Percentiles rank a stretch among this genome's conserved stretches.
These are phyloP conservation scores for Frankliniella fusca DNA, from an alignment of 2,888 invertebrate genomes.

Conservation along the genomic window DNA sequence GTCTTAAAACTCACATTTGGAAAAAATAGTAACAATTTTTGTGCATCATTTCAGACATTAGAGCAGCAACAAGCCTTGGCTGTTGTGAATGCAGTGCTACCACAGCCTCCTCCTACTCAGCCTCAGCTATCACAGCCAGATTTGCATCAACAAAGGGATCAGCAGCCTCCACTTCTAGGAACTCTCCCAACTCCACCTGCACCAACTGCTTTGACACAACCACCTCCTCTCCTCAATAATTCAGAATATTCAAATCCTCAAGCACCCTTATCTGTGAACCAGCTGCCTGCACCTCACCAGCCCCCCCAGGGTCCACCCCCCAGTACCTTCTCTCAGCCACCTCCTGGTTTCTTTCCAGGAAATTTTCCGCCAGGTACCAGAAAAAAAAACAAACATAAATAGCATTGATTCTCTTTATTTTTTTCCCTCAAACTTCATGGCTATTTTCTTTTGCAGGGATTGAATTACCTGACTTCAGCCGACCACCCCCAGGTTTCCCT, in stretches of 20 bases:
- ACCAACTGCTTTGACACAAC: slow-evolving; percentile 34
- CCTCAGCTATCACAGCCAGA: slow-evolving; percentile 39
- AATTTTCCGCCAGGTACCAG: slow-evolving; percentile 38
- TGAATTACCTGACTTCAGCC: slow-evolving; percentile 70
- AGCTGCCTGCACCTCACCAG: slow-evolving; percentile 31
- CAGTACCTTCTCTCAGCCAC: slow-evolving; percentile 54
- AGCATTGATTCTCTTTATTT: not conserved
- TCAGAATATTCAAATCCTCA: slow-evolving; percentile 35
- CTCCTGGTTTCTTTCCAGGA: slow-evolving; percentile 53
- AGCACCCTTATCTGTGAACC: slow-evolving; percentile 33
- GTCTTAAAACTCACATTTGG: not conserved
- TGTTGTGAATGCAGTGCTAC: not conserved
- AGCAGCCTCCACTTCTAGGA: slow-evolving; percentile 49
- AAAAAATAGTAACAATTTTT: slow-evolving; percentile 23
- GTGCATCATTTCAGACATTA: slow-evolving; percentile 40
- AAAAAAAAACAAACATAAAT: not conserved
- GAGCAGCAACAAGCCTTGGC: slow-evolving; percentile 70
- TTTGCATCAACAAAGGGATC: slow-evolving; percentile 45
- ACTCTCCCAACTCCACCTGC: slow-evolving; percentile 42
- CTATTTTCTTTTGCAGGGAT: slow-evolving; percentile 41
- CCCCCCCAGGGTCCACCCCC: slow-evolving; percentile 40
- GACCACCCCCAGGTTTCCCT: slow-evolving; percentile 79
- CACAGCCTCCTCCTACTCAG: slow-evolving; percentile 42
- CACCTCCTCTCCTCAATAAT: slow-evolving; percentile 23
- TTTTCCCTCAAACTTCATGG: not conserved